Evolutionary conservation across 2,113 vertebrate species (phyloP), one percentile per base, ranked within the genome.

Genomic region (Phrynocephalus versicolor): DNA sequence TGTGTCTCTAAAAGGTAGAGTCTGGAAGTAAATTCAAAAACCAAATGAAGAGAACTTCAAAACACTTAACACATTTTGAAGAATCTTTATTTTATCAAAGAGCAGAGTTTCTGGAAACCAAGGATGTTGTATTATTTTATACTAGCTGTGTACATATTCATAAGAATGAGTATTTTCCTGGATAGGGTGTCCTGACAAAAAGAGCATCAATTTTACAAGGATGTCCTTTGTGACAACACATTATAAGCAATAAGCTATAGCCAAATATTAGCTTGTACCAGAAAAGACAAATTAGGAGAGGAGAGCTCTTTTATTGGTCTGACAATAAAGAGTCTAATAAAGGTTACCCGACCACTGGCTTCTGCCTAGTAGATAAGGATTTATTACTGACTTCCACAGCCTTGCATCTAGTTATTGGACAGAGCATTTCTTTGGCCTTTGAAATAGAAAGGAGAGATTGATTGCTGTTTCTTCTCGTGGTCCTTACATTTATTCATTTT

Each of bases 211-310:
- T 86, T 86, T 88, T 74, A 79, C 39, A 81, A 62, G 0, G 1
- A 92, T 58, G 45, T 37, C n/a, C 79, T 30, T 62, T 89, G 82
- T 15, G 55, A 90, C 71, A 91, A 83, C 10, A 87, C 74, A 80
- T 86, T 73, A 73, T 69, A 84, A 85, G 67, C 85, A 80, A 86
- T 86, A 91, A 93, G 30, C 86, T 71, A 62, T 55, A 88, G 73
- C 27, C 89, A 91, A 94, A 88, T 83, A 91, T 85, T 71, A 80
- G 69, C 7, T 51, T 65, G 81, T 74, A 88, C 79, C 72, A 86
- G 84, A 75, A 87, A 33, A 90, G 80, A 86, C 9, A 88, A 85
- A 90, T 92, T 62, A 74, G 19, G 39, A 23, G 27, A 82, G 7
- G 35, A 82, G 87, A 72, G 80, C 39, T 51, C 45, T 91, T 82